phyloP scores from a whole-genome alignment of 2,888 invertebrate species.

The Doris montereyensis region DNA sequence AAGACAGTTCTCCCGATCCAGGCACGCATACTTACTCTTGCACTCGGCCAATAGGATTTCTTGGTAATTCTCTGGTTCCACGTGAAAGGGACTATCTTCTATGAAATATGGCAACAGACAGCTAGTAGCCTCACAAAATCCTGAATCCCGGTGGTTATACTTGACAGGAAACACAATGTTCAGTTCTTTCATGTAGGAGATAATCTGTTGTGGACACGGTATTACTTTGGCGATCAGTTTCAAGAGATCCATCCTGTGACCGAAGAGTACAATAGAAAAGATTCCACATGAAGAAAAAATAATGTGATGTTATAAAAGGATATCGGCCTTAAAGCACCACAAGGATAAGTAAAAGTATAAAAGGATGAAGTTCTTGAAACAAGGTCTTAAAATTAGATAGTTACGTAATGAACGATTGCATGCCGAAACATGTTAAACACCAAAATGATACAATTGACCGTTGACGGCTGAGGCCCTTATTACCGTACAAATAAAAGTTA shows the following conservation, averaged over 20 bases:
- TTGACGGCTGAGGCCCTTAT: too few species aligned
- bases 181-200: slow-evolving; percentile 29
- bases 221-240: slow-evolving; percentile 2
- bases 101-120: slow-evolving; percentile 31
- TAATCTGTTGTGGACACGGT: slow-evolving; percentile 6
- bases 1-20: too few species aligned
- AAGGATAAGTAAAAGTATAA: not conserved
- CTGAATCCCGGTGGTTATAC: slow-evolving; percentile 12
- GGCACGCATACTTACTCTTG: too few species aligned
- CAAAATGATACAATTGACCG: too few species aligned
- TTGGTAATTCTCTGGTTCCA: not conserved
- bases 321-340: not conserved
- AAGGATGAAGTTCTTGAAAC: too few species aligned
- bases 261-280: not conserved
- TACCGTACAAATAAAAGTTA: too few species aligned
- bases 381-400: too few species aligned
- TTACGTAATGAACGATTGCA: too few species aligned
- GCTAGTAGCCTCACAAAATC: slow-evolving; percentile 22
- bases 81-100: slow-evolving; percentile 21
- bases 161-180: slow-evolving; percentile 15
- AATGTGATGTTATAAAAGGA: not conserved
- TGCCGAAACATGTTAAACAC: too few species aligned
- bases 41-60: too few species aligned
- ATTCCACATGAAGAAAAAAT: not conserved
- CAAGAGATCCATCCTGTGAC: slow-evolving; percentile 9